These are phyloP conservation scores for Rallus limicola DNA, from an alignment of 2,113 vertebrate species.

Conservation along the genomic window DNA sequence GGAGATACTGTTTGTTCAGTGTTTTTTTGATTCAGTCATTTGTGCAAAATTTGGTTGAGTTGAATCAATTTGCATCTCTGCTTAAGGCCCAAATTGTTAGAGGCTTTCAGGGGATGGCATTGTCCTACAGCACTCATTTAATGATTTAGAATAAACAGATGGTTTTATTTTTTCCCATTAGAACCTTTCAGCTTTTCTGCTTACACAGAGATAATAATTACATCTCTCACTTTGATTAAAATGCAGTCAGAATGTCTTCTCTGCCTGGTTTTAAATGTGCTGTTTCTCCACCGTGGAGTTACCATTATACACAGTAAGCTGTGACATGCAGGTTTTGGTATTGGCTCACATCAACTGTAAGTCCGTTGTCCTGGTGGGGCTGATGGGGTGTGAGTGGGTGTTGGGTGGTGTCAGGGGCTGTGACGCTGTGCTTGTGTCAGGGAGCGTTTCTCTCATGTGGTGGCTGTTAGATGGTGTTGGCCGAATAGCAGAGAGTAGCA, in stretches of 20 bases:
- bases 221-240: constrained; percentile 68
- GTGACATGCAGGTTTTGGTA: fast-evolving
- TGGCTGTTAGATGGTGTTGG: background rate
- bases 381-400: fast-evolving
- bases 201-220: constrained; percentile 51
- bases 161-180: constrained; percentile 58
- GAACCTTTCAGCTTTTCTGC: constrained; percentile 45
- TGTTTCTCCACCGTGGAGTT: background rate
- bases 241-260: constrained; percentile 50
- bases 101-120: constrained; percentile 57
- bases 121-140: constrained; percentile 63
- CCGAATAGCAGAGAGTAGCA: too few relatives aligned
- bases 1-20: background rate
- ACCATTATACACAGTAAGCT: background rate
- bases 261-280: background rate
- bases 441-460: fast-evolving
- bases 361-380: background rate
- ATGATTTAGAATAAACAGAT: constrained; percentile 69
- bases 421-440: too few relatives aligned
- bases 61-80: constrained; percentile 57
- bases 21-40: constrained; percentile 11
- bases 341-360: background rate
- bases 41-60: constrained; percentile 54
- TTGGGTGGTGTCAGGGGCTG: background rate
- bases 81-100: constrained; percentile 44